Percentiles rank a stretch among this genome's conserved stretches.
Evolutionary conservation across 1,140 invertebrate genomes (phyloP).

Genomic region (Leptinotarsa lineolata): DNA sequence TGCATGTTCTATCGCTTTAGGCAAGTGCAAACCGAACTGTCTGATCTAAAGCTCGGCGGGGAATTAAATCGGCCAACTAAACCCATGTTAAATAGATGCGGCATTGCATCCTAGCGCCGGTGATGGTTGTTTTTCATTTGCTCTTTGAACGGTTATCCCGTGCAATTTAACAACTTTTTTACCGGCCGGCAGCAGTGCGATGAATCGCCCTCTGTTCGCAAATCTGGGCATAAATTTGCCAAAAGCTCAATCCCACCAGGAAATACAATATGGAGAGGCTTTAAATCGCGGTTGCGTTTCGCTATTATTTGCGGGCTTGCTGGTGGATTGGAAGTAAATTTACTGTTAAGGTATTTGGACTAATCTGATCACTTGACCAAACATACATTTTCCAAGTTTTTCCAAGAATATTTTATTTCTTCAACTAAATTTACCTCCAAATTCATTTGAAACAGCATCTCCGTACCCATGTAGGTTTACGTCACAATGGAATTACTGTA

Average conservation of each 20-base stretch:
- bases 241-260: conserved; percentile 18
- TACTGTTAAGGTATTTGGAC: too few species aligned
- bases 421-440: too few species aligned
- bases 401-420: too few species aligned
- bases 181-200: background rate
- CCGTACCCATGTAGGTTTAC: too few species aligned
- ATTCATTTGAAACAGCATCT: too few species aligned
- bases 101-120: conserved; percentile 21
- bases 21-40: conserved; percentile 51
- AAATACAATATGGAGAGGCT: conserved; percentile 17
- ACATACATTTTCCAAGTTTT: too few species aligned
- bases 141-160: conserved; percentile 29
- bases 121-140: conserved; percentile 33
- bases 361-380: too few species aligned
- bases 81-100: conserved; percentile 43
- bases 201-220: conserved; percentile 15
- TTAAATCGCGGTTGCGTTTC: background rate
- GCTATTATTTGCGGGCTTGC: background rate
- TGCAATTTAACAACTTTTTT: conserved; percentile 32
- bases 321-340: too few species aligned
- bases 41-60: conserved; percentile 50
- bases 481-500: too few species aligned
- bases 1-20: conserved; percentile 52
- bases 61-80: conserved; percentile 53
- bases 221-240: conserved; percentile 16